Percentiles rank a stretch among this genome's conserved stretches.
Conservation (phyloP, 1,140 invertebrate genomes). For the Atta cephalotes region DNA sequence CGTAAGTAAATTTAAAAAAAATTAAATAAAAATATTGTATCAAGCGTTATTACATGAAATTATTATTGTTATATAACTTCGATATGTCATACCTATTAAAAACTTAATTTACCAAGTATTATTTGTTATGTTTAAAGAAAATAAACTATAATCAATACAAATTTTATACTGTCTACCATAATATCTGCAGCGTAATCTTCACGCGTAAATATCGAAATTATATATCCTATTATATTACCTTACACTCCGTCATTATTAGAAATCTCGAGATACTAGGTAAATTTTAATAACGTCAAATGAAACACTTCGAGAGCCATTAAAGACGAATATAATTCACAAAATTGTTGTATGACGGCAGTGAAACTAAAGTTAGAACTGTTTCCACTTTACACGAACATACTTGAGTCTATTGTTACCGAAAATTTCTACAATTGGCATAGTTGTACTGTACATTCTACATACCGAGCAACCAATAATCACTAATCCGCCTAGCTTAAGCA, state of each 20-base stretch:
- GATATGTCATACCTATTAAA: too few relatives aligned
- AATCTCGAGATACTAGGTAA: neutral
- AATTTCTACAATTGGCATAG: slow-evolving; percentile 32
- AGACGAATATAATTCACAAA: slow-evolving; percentile 16
- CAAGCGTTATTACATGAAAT: neutral
- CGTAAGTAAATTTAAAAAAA: neutral
- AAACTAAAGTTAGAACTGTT: slow-evolving; percentile 34
- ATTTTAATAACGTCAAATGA: slow-evolving; percentile 39
- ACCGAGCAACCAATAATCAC: slow-evolving; percentile 41
- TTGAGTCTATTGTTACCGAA: slow-evolving; percentile 38
- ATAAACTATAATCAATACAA: too few relatives aligned
- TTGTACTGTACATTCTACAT: slow-evolving; percentile 8
- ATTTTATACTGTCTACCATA: too few relatives aligned
- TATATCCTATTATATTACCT: neutral
- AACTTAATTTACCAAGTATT: too few relatives aligned
- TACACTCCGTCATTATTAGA: slow-evolving; percentile 5
- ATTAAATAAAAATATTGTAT: slow-evolving; percentile 4
- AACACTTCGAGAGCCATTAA: slow-evolving; percentile 32
- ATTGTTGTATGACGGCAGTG: slow-evolving; percentile 13
- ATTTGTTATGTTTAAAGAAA: too few relatives aligned
- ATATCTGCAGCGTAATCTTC: too few relatives aligned
- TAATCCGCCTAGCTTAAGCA: slow-evolving; percentile 46
- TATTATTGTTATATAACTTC: neutral
- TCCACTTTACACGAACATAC: slow-evolving; percentile 13
- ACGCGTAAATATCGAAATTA: too few relatives aligned